Conservation (phyloP, 2,113 vertebrate genomes). For the Acinonyx jubatus region DNA sequence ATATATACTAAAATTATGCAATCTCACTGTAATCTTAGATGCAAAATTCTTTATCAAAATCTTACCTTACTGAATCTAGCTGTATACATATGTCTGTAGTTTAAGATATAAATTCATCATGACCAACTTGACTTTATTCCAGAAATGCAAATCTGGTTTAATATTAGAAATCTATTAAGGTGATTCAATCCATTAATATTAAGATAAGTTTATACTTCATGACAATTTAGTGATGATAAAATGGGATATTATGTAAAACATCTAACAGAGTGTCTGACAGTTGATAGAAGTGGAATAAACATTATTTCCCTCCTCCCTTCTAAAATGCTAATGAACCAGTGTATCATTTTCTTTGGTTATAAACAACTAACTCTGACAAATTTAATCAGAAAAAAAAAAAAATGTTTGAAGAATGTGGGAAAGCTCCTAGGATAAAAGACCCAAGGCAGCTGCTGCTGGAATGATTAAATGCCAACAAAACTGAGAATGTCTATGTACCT, state of each 20-base stretch:
- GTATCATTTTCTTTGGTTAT: slow-evolving; percentile 20
- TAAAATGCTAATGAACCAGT: slow-evolving; percentile 49
- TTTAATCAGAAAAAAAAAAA: not conserved
- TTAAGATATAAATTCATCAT: slow-evolving; percentile 2
- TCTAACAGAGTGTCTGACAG: slow-evolving; percentile 4
- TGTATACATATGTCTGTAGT: not conserved
- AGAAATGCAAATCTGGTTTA: not conserved
- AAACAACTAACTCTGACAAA: slow-evolving; percentile 35
- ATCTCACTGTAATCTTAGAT: not conserved
- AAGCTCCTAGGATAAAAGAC: slow-evolving; percentile 38
- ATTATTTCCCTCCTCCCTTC: not conserved
- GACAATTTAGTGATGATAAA: slow-evolving; percentile 17
- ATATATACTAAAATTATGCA: not conserved
- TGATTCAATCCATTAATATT: not conserved
- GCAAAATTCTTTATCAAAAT: not conserved
- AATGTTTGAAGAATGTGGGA: not conserved
- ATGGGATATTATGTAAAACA: slow-evolving; percentile 10
- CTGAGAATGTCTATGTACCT: not conserved
- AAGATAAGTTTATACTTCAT: slow-evolving; percentile 45
- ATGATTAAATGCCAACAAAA: not conserved
- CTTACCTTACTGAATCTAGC: not conserved
- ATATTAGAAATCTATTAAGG: slow-evolving; percentile 11
- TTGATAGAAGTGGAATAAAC: slow-evolving; percentile 26
- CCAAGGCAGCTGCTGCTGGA: not conserved
- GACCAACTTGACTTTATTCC: not conserved